Percentiles rank a stretch among this genome's conserved stretches.
These are phyloP conservation scores for Mamestra brassicae DNA, from an alignment of 2,888 invertebrate genomes.

Conservation along the genomic window DNA sequence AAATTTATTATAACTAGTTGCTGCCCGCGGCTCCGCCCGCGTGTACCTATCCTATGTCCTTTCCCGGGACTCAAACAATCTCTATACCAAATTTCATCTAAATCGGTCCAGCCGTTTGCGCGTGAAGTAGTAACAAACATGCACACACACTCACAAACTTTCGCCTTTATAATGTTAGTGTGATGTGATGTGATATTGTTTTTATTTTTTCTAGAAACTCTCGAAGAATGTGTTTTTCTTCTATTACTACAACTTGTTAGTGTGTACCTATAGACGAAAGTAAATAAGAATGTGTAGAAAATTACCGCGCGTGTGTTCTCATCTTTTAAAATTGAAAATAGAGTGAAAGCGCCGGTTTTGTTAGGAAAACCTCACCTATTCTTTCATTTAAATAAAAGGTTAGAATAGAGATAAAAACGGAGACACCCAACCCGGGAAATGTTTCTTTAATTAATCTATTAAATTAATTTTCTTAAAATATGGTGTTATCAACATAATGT, in stretches of 20 bases:
- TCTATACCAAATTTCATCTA: too few species aligned
- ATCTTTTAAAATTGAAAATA: conserved; percentile 52
- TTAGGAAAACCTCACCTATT: conserved; percentile 24
- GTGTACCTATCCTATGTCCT: too few species aligned
- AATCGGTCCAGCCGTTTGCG: too few species aligned
- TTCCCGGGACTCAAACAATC: too few species aligned
- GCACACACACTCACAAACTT: too few species aligned
- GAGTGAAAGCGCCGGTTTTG: conserved; percentile 15
- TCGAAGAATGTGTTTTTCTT: not conserved
- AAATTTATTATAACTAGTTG: too few species aligned
- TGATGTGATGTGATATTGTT: too few species aligned
- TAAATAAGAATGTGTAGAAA: conserved; percentile 25
- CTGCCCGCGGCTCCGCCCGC: too few species aligned
- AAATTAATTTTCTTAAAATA: not conserved
- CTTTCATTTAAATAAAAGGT: conserved; percentile 46
- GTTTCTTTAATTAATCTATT: conserved; percentile 1
- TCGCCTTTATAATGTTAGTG: too few species aligned
- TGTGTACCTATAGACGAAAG: not conserved
- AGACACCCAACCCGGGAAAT: conserved; percentile 11
- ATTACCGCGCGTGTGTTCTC: conserved; percentile 30
- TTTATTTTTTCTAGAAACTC: not conserved
- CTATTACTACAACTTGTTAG: not conserved
- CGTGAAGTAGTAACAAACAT: too few species aligned
- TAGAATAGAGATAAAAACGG: conserved; percentile 29
- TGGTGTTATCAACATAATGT: too few species aligned